phyloP scores from a whole-genome alignment of 1,140 invertebrate species.

The Ptiloglossa arizonensis region DNA sequence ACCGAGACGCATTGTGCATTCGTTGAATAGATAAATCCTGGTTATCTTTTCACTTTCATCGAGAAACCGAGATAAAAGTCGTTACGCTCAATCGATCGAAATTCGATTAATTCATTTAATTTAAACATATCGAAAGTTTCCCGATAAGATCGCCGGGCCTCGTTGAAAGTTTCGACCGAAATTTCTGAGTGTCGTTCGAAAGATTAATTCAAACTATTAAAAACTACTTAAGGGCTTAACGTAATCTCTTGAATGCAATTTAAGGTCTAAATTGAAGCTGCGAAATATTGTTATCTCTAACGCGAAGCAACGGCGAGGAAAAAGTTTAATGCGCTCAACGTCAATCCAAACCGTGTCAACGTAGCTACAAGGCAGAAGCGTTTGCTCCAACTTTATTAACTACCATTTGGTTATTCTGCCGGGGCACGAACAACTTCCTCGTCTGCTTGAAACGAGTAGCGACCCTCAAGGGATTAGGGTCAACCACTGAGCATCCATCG shows the following conservation, averaged over 20 bases:
- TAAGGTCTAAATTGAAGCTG: background rate
- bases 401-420: constrained; percentile 11
- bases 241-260: background rate
- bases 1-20: too few species aligned
- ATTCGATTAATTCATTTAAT: background rate
- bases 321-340: background rate
- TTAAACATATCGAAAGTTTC: background rate
- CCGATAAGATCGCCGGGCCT: background rate
- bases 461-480: constrained; percentile 44
- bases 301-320: background rate
- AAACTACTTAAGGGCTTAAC: background rate
- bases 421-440: constrained; percentile 22
- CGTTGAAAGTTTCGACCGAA: background rate
- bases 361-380: background rate
- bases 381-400: constrained; percentile 43
- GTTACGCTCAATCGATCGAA: background rate
- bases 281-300: background rate
- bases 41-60: too few species aligned
- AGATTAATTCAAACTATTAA: background rate
- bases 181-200: background rate
- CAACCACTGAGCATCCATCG: constrained; percentile 42
- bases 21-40: too few species aligned
- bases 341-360: background rate
- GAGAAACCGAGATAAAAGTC: background rate
- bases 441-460: constrained; percentile 4